Evolutionary conservation across 1,140 invertebrate species (phyloP).

Genomic region (Bradynema listronoti): DNA sequence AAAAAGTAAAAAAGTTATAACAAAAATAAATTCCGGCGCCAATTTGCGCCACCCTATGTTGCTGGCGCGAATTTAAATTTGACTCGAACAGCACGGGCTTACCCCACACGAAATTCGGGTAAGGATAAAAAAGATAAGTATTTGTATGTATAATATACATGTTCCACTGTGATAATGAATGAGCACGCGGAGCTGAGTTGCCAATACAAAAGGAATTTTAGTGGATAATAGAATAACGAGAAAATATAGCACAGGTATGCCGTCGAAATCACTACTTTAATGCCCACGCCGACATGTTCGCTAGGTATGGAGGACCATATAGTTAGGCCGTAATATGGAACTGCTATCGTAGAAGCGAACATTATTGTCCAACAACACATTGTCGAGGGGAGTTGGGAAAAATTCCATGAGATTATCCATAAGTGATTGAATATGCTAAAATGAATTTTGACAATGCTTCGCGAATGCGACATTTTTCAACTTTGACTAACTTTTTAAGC

Average conservation of each 20-base stretch:
- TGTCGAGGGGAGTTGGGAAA: constrained; percentile 43
- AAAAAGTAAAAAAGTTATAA: constrained; percentile 11
- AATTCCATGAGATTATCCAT: constrained; percentile 55
- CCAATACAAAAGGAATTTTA: constrained; percentile 45
- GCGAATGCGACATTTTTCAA: background rate
- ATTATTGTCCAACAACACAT: constrained; percentile 46
- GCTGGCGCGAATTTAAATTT: too few species aligned
- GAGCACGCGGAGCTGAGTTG: constrained; percentile 53
- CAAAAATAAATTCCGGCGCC: too few species aligned
- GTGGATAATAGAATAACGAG: constrained; percentile 48
- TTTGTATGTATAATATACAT: too few species aligned
- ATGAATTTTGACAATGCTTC: constrained; percentile 8
- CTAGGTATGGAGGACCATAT: constrained; percentile 34
- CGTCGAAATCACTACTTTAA: constrained; percentile 20
- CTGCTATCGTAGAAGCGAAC: constrained; percentile 50
- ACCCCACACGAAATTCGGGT: too few species aligned
- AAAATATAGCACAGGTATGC: constrained; percentile 30
- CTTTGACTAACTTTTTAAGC: too few species aligned
- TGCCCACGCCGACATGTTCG: constrained; percentile 27
- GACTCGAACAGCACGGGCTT: too few species aligned
- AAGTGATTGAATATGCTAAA: constrained; percentile 45
- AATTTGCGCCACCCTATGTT: too few species aligned
- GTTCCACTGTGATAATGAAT: constrained; percentile 58
- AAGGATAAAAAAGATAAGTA: too few species aligned
- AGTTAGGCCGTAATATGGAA: constrained; percentile 31